Base-by-base conservation (phyloP, 1,140 invertebrate species). In the Scaptomyza graminum region DNA sequence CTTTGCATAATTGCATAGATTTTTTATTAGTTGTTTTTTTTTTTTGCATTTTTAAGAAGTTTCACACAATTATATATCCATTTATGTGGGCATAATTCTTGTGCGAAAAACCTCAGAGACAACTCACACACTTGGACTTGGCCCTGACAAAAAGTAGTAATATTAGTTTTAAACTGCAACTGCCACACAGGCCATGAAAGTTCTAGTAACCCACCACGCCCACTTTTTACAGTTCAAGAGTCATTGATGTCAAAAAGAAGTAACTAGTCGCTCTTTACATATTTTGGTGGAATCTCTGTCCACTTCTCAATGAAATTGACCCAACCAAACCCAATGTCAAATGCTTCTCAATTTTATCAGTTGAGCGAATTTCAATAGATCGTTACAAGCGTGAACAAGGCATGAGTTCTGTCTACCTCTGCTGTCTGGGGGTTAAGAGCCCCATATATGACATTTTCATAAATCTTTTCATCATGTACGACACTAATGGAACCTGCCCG, bases 1-100 rank as follows among this genome's bases (percentile, higher is more conserved):
- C 82, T 85, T 87, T 88, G 82, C 82, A 88, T 87, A 85, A 85
- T 85, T 87, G 81, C 77, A 76, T 13, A 59, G 13, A 34, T 5
- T 12, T 15, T 57, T 22, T 22, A 22, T 22, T 22, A 31, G 15
- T 46, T 34, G 7, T 12, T 5, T 47, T 8, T 37, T 31, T n/a
- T 31, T 47, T n/a, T 18, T 46, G 11, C 13, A 16, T 13, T 28
- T 50, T 39, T 9, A 41, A 60, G 47, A 43, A 52, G 50, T 65
- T 85, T 84, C 80, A 66, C 80, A 84, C 81, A 82, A 84, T 84
- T 84, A 84, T 37, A 16, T 82, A 82, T 43, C 41, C 46, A 69
- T 49, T 72, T 77, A 70, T 64, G 52, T 57, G 49, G 63, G 63
- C 68, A 60, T 64, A 85, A 76, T 69, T 74, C 66, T 74, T 78